These are phyloP conservation scores for Pegoplata infirma DNA, from an alignment of 2,888 invertebrate genomes.

Conservation along the genomic window DNA sequence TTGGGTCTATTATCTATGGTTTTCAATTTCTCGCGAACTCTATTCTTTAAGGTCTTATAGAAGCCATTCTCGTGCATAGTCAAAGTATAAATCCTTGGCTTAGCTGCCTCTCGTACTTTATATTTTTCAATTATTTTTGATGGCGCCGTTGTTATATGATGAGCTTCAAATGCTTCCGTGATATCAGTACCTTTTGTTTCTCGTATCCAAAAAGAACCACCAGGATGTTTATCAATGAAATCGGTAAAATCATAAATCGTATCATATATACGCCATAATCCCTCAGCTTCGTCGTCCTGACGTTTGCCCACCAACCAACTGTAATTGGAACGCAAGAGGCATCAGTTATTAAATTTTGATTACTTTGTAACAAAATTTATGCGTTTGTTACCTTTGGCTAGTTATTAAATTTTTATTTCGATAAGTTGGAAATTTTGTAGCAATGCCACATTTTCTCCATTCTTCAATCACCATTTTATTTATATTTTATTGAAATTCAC, in stretches of 20 bases:
- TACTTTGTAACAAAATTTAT: not conserved
- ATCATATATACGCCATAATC: slow-evolving; percentile 88
- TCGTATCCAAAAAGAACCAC: slow-evolving; percentile 87
- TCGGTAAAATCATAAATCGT: slow-evolving; percentile 89
- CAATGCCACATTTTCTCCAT: slow-evolving; percentile 74
- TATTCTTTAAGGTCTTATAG: slow-evolving; percentile 84
- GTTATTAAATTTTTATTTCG: slow-evolving; percentile 72
- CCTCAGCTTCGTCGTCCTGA: slow-evolving; percentile 85
- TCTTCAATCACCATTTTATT: slow-evolving; percentile 69
- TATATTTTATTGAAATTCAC: not conserved
- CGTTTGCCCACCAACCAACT: slow-evolving; percentile 84
- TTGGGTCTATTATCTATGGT: slow-evolving; percentile 78
- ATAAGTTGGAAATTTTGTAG: slow-evolving; percentile 76
- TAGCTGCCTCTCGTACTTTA: slow-evolving; percentile 82
- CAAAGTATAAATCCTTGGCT: slow-evolving; percentile 84
- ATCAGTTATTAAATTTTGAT: too few species aligned
- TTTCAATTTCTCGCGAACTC: slow-evolving; percentile 80
- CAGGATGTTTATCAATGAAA: slow-evolving; percentile 90
- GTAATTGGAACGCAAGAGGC: too few species aligned
- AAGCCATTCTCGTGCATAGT: slow-evolving; percentile 87
- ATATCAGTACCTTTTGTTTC: slow-evolving; percentile 88
- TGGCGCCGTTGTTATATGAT: slow-evolving; percentile 82
- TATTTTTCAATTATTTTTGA: slow-evolving; percentile 83
- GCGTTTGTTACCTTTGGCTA: slow-evolving; percentile 66
- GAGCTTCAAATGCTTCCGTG: slow-evolving; percentile 87